Evolutionary conservation across 2,888 invertebrate genomes (phyloP), one percentile per base, ranked within the genome.

Genomic region (Pseudococcus longispinus): DNA sequence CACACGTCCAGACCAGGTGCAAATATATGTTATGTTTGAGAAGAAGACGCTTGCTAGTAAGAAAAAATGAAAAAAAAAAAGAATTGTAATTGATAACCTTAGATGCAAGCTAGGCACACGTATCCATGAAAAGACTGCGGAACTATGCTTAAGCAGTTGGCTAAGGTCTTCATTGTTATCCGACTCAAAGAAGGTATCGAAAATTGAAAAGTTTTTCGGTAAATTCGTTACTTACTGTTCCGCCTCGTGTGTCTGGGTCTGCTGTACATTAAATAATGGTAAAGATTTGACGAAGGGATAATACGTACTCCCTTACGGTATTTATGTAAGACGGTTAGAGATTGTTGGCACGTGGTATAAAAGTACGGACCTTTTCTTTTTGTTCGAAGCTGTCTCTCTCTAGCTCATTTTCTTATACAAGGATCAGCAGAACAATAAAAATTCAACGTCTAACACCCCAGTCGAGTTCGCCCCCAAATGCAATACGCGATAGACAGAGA

Each of bases 311-410:
- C 60, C 60, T 60, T 60, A 60, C 60, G 23, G 60, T 20, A 23
- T 60, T 23, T 13, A 32, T 55, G 65, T 70, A 86, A 77, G 80
- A 86, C 86, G 86, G 86, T 86, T 86, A 44, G 20, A 86, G 86
- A 77, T 80, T 77, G 51, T 44, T 86, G 86, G 86, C 86, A 86
- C 86, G 86, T 86, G 86, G 77, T 77, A 80, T 44, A 42, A 37
- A 18, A 29, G 70, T 70, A 70, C 55, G 5, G 80, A 77, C 80
- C 83, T 46, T 51, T 51, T 44, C 44, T 51, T 83, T 15, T 83
- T 44, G 37, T 82, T 83, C 20, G 37, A 29, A 55, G 29, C 37
- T 85, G 32, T 83, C n/a, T 15, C 83, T 29, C 15, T 18, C 60
- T 23, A 4, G 46, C 32, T 55, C 8, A 51, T 46, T 83, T 83